phyloP scores from a whole-genome alignment of 2,888 invertebrate species.

The Amiota minor region DNA sequence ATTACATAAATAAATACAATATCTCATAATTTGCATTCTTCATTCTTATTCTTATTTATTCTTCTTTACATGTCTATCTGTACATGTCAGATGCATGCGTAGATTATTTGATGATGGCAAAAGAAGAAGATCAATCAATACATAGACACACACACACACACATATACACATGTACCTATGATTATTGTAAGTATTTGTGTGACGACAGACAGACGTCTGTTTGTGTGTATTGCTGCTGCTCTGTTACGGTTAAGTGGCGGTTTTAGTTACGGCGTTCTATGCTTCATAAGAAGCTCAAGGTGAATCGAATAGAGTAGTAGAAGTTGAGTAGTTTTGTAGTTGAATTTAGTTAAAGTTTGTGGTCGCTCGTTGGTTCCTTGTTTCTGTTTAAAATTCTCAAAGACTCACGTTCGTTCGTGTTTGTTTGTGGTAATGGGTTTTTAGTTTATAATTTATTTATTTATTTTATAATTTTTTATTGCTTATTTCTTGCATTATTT shows the following conservation, averaged over 20 bases:
- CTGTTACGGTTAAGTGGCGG: conserved; percentile 26
- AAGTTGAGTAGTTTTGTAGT: no score
- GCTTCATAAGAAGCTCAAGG: conserved; percentile 45
- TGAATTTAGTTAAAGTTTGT: no score
- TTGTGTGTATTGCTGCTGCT: conserved; percentile 37
- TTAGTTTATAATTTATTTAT: conserved; percentile 47
- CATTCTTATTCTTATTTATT: not conserved
- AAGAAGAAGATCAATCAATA: no score
- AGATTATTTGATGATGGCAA: no score
- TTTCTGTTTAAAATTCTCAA: conserved; percentile 61
- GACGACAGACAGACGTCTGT: no score
- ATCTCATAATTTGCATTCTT: not conserved
- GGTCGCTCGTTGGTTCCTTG: conserved; percentile 52
- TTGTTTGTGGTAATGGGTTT: conserved; percentile 60
- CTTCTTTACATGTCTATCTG: not conserved
- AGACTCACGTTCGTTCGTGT: conserved; percentile 62
- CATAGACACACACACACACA: no score
- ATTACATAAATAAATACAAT: no score
- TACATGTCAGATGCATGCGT: no score
- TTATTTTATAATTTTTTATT: not conserved
- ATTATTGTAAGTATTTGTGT: no score
- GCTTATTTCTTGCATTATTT: not conserved
- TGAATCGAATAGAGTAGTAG: conserved; percentile 50
- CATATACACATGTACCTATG: no score
- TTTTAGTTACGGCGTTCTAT: not conserved